Conservation (phyloP, 2,888 invertebrate genomes). For the Globia sparganii region DNA sequence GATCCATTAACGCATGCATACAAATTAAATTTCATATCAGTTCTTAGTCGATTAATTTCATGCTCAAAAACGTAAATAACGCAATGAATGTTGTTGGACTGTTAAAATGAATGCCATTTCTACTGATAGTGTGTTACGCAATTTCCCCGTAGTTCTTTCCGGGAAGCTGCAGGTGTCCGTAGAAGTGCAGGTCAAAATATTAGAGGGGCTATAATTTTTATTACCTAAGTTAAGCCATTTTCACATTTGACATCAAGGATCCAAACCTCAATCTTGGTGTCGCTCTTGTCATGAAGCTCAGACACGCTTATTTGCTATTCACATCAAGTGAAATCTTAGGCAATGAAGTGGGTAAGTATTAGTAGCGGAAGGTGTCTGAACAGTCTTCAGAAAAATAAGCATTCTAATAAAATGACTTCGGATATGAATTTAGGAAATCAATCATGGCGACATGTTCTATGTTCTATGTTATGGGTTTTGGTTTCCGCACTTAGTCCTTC, state of each 20-base stretch:
- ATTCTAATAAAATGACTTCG: slow-evolving; percentile 7
- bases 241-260: not conserved
- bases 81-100: too few relatives aligned
- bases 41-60: too few relatives aligned
- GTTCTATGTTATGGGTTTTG: too few relatives aligned
- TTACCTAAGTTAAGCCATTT: not conserved
- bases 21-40: too few relatives aligned
- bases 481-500: too few relatives aligned
- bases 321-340: not conserved
- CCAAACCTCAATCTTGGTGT: not conserved
- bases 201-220: not conserved
- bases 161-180: not conserved
- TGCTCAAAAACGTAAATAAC: too few relatives aligned
- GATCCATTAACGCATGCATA: too few relatives aligned
- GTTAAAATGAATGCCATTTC: too few relatives aligned
- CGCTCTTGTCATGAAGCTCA: not conserved
- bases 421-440: slow-evolving; percentile 27
- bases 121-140: too few relatives aligned
- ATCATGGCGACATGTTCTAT: slow-evolving; percentile 10
- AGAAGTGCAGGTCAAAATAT: not conserved
- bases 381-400: slow-evolving; percentile 2
- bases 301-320: not conserved
- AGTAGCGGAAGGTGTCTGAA: not conserved
- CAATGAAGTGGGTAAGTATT: not conserved
- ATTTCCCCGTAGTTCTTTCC: not conserved